Conservation (phyloP, 2,113 vertebrate genomes). For the Labeo rohita region DNA sequence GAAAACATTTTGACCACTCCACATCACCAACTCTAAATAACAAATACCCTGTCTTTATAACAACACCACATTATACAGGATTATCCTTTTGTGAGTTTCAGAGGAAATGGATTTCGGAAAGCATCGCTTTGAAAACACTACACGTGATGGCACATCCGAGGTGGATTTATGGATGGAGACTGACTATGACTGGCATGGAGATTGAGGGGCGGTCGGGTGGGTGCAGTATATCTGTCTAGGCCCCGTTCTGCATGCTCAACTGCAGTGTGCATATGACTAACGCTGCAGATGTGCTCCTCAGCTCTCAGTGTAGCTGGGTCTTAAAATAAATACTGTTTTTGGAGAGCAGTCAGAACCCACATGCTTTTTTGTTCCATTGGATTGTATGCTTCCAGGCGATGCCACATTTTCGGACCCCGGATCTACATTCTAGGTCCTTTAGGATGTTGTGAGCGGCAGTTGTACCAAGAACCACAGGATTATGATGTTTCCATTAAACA, state of each 20-base stretch:
- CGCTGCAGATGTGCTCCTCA: constrained; percentile 7
- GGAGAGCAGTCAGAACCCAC: constrained; percentile 23
- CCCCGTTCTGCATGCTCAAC: not conserved
- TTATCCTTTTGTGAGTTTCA: constrained; percentile 36
- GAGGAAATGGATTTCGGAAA: constrained; percentile 33
- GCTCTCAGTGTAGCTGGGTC: constrained; percentile 1
- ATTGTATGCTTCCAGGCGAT: not conserved
- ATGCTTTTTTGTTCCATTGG: constrained; percentile 5
- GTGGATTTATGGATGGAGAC: not conserved
- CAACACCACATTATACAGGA: constrained; percentile 40
- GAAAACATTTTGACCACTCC: constrained; percentile 30
- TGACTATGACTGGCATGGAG: constrained; percentile 8
- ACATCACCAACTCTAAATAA: constrained; percentile 39
- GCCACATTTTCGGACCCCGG: not conserved
- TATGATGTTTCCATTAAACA: not conserved
- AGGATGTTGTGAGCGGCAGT: constrained; percentile 47
- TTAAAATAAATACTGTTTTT: constrained; percentile 46
- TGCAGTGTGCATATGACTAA: constrained; percentile 43
- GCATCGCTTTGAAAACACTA: constrained; percentile 23
- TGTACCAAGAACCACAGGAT: constrained; percentile 46
- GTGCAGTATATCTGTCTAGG: constrained; percentile 21
- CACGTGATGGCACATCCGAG: not conserved
- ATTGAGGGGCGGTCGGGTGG: not conserved
- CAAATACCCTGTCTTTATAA: constrained; percentile 29
- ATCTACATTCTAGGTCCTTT: constrained; percentile 4